Evolutionary conservation across 2,797 vertebrate genomes (phyloP).

Genomic region (Mus minutoides): DNA sequence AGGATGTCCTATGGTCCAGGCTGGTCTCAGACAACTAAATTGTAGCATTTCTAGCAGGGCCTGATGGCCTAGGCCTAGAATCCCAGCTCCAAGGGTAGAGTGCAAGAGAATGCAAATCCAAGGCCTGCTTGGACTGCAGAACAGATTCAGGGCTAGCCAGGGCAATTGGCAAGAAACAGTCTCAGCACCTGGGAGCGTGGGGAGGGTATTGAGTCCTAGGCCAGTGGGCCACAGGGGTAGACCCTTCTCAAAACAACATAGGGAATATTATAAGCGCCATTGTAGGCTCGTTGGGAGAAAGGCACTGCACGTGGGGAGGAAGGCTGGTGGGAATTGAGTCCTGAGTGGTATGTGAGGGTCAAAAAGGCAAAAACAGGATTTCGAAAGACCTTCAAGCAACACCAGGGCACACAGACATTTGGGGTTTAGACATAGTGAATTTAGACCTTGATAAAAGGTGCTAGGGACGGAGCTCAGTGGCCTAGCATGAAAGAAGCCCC

Average conservation of each 20-base stretch:
- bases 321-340: neutral
- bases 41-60: neutral
- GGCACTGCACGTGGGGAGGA: neutral
- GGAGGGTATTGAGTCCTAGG: neutral
- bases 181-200: neutral
- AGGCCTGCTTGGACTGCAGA: neutral
- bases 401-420: neutral
- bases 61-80: neutral
- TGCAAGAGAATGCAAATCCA: neutral
- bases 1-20: neutral
- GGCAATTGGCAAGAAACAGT: neutral
- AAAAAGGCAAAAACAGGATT: neutral
- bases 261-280: neutral
- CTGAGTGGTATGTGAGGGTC: neutral
- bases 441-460: neutral
- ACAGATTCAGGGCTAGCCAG: neutral
- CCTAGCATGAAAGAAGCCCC: neutral
- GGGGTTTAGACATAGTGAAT: neutral
- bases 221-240: neutral
- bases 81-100: neutral
- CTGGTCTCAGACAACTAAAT: neutral
- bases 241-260: neutral
- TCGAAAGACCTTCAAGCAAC: neutral
- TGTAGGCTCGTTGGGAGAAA: neutral
- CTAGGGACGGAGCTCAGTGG: neutral